phyloP scores from a whole-genome alignment of 2,888 invertebrate species.

The Amphiduros pacificus region DNA sequence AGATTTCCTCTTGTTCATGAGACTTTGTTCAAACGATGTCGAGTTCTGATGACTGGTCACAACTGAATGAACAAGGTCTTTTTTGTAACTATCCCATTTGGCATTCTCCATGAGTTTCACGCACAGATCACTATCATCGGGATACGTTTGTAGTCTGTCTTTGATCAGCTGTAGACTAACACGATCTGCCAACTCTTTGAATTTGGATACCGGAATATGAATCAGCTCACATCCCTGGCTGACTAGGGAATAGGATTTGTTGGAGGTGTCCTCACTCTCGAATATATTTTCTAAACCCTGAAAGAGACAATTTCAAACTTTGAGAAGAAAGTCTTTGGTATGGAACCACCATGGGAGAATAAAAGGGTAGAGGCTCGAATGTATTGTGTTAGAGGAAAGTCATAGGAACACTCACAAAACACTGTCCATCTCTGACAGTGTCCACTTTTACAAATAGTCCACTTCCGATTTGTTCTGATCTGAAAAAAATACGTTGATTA shows the following conservation, averaged over 20 bases:
- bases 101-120: not conserved
- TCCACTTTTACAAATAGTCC: conserved; percentile 20
- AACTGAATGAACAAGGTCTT: too few species aligned
- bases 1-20: too few species aligned
- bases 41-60: too few species aligned
- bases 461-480: too few species aligned
- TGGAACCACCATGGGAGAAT: too few species aligned
- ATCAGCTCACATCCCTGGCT: conserved; percentile 17
- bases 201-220: conserved; percentile 1
- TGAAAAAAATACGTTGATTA: too few species aligned
- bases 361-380: too few species aligned
- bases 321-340: too few species aligned
- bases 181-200: conserved; percentile 1
- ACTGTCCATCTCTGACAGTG: conserved; percentile 13
- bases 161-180: not conserved
- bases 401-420: conserved; percentile 22
- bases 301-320: too few species aligned
- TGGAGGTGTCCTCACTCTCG: not conserved
- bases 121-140: not conserved
- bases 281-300: conserved; percentile 1
- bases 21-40: too few species aligned
- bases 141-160: not conserved
- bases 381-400: too few species aligned
- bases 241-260: not conserved
- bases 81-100: not conserved